phyloP scores from a whole-genome alignment of 2,797 vertebrate species.

The Valencia hispanica region DNA sequence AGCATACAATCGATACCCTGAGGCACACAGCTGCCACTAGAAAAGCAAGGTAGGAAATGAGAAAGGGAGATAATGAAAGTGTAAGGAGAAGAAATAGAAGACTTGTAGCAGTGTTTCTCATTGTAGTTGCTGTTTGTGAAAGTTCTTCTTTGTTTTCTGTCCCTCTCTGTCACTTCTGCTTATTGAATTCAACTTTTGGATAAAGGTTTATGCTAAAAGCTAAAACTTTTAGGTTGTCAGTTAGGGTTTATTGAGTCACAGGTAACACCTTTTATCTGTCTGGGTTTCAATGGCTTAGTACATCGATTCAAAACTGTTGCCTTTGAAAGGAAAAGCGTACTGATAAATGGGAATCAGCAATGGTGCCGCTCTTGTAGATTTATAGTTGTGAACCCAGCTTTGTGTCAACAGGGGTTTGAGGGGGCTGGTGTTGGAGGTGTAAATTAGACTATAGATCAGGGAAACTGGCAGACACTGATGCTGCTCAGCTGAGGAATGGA shows the following conservation, averaged over 20 bases:
- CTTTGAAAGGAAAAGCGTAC: slow-evolving; percentile 28
- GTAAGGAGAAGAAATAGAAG: slow-evolving; percentile 21
- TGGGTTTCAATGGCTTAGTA: slow-evolving; percentile 19
- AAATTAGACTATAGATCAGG: slow-evolving; percentile 65
- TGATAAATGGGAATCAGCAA: slow-evolving; percentile 20
- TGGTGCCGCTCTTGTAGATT: slow-evolving; percentile 44
- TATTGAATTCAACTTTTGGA: slow-evolving; percentile 30
- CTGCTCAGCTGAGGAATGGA: slow-evolving; percentile 65
- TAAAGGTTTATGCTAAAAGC: slow-evolving; percentile 19
- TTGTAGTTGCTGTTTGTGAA: slow-evolving; percentile 37
- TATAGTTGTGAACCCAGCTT: slow-evolving; percentile 49
- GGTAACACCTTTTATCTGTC: slow-evolving; percentile 1
- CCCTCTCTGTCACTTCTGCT: slow-evolving; percentile 11
- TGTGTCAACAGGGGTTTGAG: slow-evolving; percentile 46
- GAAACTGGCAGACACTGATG: slow-evolving; percentile 46
- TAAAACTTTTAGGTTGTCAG: slow-evolving; percentile 29
- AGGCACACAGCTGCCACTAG: slow-evolving; percentile 44
- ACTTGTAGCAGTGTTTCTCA: slow-evolving; percentile 28
- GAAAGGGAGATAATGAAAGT: slow-evolving; percentile 41
- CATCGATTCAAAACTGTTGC: slow-evolving; percentile 25
- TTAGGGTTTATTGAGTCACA: slow-evolving; percentile 7
- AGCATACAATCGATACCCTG: slow-evolving; percentile 57
- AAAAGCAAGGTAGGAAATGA: slow-evolving; percentile 52
- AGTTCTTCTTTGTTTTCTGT: slow-evolving; percentile 20
- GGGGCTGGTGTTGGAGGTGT: slow-evolving; percentile 52